Evolutionary conservation across 2,888 invertebrate species (phyloP).

Genomic region (Acholoe squamosa): DNA sequence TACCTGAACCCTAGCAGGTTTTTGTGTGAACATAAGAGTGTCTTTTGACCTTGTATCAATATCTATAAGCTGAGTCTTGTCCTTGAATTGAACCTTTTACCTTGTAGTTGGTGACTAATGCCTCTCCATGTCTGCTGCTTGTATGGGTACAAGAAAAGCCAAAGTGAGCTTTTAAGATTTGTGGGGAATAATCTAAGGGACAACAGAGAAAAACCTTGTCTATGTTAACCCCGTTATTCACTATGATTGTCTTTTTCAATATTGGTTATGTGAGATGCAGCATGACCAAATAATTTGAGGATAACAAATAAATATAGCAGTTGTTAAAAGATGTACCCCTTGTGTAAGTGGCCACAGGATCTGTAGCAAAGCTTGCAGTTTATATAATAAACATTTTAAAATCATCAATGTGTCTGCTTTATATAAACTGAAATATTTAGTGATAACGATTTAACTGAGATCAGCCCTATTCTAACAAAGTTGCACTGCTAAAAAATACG

Average conservation of each 20-base stretch:
- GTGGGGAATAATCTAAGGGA: neutral
- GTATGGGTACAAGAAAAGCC: neutral
- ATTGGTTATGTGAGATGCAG: too few relatives aligned
- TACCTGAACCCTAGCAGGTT: too few relatives aligned
- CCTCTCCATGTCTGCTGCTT: neutral
- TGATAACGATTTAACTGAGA: too few relatives aligned
- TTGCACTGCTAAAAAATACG: too few relatives aligned
- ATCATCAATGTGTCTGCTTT: neutral
- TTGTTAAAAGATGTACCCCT: neutral
- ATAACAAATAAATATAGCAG: too few relatives aligned
- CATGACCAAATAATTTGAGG: too few relatives aligned
- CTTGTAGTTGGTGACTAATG: neutral
- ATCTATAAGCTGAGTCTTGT: too few relatives aligned
- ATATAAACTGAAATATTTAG: too few relatives aligned
- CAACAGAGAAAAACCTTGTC: neutral
- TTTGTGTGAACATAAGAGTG: neutral
- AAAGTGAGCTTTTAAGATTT: neutral
- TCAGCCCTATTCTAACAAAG: too few relatives aligned
- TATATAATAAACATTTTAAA: constrained; percentile 51
- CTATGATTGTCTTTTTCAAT: too few relatives aligned
- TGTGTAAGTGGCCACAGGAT: constrained; percentile 33
- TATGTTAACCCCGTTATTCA: too few relatives aligned
- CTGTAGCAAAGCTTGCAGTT: constrained; percentile 54
- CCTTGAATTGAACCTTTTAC: neutral
- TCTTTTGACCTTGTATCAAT: neutral